phyloP scores from a whole-genome alignment of 2,113 vertebrate genomes.

The Poeciliopsis occidentalis region DNA sequence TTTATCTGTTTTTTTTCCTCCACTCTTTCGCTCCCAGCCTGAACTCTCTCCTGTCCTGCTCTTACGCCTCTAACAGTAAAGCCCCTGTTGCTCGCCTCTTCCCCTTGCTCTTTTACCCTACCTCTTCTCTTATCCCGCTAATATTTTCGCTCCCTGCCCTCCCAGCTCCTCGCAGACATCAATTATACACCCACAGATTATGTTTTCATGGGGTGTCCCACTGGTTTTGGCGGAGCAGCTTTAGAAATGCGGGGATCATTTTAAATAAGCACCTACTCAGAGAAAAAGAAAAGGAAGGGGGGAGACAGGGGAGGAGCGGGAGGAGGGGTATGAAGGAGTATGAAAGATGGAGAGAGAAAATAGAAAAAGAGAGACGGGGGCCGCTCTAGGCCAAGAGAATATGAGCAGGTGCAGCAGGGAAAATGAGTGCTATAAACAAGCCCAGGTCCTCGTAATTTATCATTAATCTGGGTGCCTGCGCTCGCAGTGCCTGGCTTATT shows the following conservation, averaged over 20 bases:
- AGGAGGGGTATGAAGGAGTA: slow-evolving; percentile 43
- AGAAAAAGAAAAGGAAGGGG: slow-evolving; percentile 42
- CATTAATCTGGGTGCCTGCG: slow-evolving; percentile 81
- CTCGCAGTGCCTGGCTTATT: slow-evolving; percentile 77
- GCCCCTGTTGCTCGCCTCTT: slow-evolving; percentile 9
- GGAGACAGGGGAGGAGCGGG: neutral
- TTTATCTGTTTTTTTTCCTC: slow-evolving; percentile 14
- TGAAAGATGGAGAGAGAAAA: slow-evolving; percentile 72
- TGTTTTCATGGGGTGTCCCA: slow-evolving; percentile 74
- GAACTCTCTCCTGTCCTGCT: slow-evolving; percentile 5
- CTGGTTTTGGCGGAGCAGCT: slow-evolving; percentile 68
- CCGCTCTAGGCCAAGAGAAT: slow-evolving; percentile 81
- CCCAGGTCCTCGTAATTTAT: slow-evolving; percentile 83
- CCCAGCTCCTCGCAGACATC: slow-evolving; percentile 65
- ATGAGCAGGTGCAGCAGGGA: slow-evolving; percentile 82
- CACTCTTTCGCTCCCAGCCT: slow-evolving; percentile 4
- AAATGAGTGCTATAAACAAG: slow-evolving; percentile 83
- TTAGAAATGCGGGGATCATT: slow-evolving; percentile 74
- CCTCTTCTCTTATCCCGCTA: slow-evolving; percentile 37
- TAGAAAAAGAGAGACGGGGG: slow-evolving; percentile 64
- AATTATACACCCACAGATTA: slow-evolving; percentile 73
- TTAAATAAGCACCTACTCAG: slow-evolving; percentile 76
- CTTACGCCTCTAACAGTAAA: slow-evolving; percentile 32
- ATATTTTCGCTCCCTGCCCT: slow-evolving; percentile 43
- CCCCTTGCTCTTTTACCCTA: slow-evolving; percentile 26